A percentile compares a stretch with the other conserved stretches of the same genome.
Conservation (phyloP, 1,140 invertebrate genomes). For the Microplitis mediator region DNA sequence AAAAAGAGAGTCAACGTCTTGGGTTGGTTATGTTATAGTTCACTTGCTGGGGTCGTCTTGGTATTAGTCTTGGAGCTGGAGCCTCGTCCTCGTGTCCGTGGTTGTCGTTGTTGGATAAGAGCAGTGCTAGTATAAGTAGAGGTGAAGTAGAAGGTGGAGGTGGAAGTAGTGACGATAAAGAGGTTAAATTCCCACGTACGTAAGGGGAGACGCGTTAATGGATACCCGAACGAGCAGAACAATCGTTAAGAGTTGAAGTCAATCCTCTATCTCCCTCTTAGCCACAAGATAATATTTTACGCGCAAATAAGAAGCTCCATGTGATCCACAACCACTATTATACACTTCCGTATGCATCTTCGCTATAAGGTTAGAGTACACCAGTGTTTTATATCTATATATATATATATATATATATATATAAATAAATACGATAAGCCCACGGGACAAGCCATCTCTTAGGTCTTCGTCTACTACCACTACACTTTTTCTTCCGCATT, state of each 20-base stretch:
- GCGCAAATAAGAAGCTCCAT: background rate
- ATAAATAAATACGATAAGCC: slow-evolving; percentile 8
- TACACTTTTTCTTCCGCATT: background rate
- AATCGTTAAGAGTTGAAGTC: slow-evolving; percentile 59
- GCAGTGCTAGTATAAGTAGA: no score
- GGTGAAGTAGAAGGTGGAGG: background rate
- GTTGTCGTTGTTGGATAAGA: no score
- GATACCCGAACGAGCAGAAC: slow-evolving; percentile 59
- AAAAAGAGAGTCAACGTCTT: slow-evolving; percentile 1
- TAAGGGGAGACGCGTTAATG: slow-evolving; percentile 47
- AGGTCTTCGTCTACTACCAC: background rate
- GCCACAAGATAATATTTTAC: background rate
- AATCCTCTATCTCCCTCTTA: slow-evolving; percentile 26
- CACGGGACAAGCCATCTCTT: background rate
- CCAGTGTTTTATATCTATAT: background rate
- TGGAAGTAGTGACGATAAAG: background rate
- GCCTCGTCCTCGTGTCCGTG: no score
- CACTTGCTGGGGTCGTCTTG: background rate
- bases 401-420: slow-evolving; percentile 5
- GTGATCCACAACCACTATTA: slow-evolving; percentile 6
- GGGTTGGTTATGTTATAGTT: slow-evolving; percentile 27
- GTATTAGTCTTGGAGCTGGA: no score
- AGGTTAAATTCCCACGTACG: slow-evolving; percentile 39
- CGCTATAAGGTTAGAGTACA: slow-evolving; percentile 6
- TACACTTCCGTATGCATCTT: background rate